Evolutionary conservation across 2,888 invertebrate genomes (phyloP), one percentile per base, ranked within the genome.

Genomic region (Nemotelus nigrinus): DNA sequence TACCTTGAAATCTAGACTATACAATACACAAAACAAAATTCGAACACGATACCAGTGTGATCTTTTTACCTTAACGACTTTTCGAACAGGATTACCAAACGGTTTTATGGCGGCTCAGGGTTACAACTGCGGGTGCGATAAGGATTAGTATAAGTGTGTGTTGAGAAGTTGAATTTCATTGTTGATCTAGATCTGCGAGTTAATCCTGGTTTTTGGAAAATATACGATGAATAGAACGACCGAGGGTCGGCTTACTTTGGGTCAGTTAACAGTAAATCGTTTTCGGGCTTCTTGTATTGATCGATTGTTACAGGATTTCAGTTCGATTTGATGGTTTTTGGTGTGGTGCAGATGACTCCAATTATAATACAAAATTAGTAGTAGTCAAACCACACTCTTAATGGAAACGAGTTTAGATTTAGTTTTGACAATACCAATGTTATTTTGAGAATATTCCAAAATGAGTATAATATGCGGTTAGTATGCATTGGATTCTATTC

Each of bases 51-150:
- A 25, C 25, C 25, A 25, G 25, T 25, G 25, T 41, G 63, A 58
- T 58, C 25, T 25, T 58, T 58, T 74, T 74, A 74, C 74, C 74
- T 78, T 76, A 58, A 70, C 78, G 76, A 77, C 71, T 68, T 78
- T 78, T 60, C 64, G 67, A 67, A 78, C 64, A 71, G 76, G 78
- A 78, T 78, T 78, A 76, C 68, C 53, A 45, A 48, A 53, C 58
- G 55, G 74, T 74, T 74, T 74, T 74, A 74, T 50, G 74, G 63
- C 63, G 48, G 63, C 48, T 63, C 63, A 63, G 74, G 63, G 10
- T 74, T 74, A 74, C 48, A 43, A 43, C 41, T 57, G 50, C 53
- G 47, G 10, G 41, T 25, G 25, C 25, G 25, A 25, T 50, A 25
- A 47, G 71, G 60, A 50, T 75, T 76, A 57, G 53, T 44, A 6